Evolutionary conservation across 2,888 invertebrate genomes (phyloP), one percentile per base, ranked within the genome.

Genomic region (Dasypogon diadema): DNA sequence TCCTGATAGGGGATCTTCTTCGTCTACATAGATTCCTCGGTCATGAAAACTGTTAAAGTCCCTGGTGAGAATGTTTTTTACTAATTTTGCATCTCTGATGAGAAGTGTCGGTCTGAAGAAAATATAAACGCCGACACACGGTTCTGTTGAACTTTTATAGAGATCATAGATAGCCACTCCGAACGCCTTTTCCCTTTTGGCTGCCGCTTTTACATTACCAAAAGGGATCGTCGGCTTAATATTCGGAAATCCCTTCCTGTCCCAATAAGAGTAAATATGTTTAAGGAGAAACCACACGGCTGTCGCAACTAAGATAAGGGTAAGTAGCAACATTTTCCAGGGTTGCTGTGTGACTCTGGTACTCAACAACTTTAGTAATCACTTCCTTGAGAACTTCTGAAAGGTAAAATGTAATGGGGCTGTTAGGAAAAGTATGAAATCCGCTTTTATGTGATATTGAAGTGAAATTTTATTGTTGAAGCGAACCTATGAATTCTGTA

Each of bases 1-100:
- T 0, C 87, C 89, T 5, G 90, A 88, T 42, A 91, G 79, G 0
- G 89, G 90, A 82, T 92, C 91, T 14, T 87, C 84, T 70, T 90
- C 90, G 75, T 91, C 90, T 65, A 86, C 87, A 81, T 89, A 89
- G 37, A 90, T 86, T 0, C 91, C 92, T 60, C 91, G 89, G 79
- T 92, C 91, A 82, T 89, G 88, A 18, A 70, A 54, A 82, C 90
- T 85, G 10, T 86, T 86, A 79, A 91, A 92, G 81, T 92, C 91
- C 79, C 87, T 89, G 55, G 89, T 42, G 42, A 42, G 79, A 92
- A 92, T 87, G 70, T 88, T 85, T 79, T 90, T 90, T 1, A 90
- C 89, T 77, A 92, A 81, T 12, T 89, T 88, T 10, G 90, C 88
- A 83, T 92, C 91, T 75, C 91, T 86, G 5, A 92, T 85, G 26